A percentile compares a stretch with the other conserved stretches of the same genome.
These are phyloP conservation scores for Myotis findleyi DNA, from an alignment of 2,797 vertebrate genomes.

Conservation along the genomic window DNA sequence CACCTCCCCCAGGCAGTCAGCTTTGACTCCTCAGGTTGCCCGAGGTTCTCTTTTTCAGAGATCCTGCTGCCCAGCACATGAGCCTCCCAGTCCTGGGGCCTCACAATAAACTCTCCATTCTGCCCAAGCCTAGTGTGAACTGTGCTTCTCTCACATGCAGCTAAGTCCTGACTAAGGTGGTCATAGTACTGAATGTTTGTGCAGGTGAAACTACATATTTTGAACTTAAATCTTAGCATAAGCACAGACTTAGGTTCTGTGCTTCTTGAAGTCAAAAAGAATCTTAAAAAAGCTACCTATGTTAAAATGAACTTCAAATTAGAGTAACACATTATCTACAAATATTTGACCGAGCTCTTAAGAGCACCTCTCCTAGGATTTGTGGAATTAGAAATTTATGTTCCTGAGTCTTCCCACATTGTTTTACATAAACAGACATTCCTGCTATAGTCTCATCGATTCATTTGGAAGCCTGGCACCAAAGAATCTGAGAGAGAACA, in stretches of 20 bases:
- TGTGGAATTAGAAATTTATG: slow-evolving; percentile 17
- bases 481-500: not conserved
- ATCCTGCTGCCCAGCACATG: not conserved
- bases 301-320: slow-evolving; percentile 37
- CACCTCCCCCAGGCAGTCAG: not conserved
- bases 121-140: not conserved
- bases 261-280: not conserved
- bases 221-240: slow-evolving; percentile 13
- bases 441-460: not conserved
- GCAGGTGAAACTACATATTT: not conserved
- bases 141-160: not conserved
- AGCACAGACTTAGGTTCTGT: not conserved
- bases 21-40: not conserved
- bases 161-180: not conserved
- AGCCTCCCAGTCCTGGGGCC: not conserved
- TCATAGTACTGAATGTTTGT: not conserved
- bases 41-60: not conserved
- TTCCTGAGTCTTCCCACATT: not conserved
- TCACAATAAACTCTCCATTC: not conserved
- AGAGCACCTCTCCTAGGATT: not conserved
- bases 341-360: not conserved
- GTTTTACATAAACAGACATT: not conserved
- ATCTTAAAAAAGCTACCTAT: not conserved
- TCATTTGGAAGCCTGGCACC: not conserved
- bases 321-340: not conserved